phyloP scores from a whole-genome alignment of 2,797 vertebrate species.

The Apodemus agrarius region DNA sequence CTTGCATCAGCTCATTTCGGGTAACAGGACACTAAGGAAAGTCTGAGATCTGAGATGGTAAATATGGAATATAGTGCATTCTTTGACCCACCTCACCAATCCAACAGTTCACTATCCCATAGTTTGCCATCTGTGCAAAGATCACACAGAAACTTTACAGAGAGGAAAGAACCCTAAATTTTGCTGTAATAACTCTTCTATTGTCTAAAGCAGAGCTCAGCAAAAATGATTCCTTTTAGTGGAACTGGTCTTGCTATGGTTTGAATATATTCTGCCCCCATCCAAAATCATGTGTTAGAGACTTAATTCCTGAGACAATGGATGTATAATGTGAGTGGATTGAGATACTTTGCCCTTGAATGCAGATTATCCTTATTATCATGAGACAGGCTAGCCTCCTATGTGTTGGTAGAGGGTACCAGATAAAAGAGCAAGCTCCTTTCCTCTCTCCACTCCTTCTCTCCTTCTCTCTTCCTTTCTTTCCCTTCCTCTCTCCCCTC shows the following conservation, averaged over 20 bases:
- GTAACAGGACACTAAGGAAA: neutral
- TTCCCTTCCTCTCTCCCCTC: neutral
- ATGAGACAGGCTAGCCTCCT: neutral
- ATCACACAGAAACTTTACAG: neutral
- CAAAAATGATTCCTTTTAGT: neutral
- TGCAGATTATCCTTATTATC: neutral
- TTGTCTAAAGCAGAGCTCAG: neutral
- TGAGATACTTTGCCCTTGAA: accelerated
- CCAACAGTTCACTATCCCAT: no score
- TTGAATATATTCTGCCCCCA: neutral
- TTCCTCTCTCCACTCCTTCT: neutral
- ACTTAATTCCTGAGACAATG: neutral
- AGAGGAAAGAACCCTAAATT: neutral
- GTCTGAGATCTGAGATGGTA: neutral
- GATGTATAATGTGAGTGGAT: neutral
- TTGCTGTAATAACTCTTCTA: neutral
- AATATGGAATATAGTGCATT: neutral
- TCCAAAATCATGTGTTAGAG: neutral
- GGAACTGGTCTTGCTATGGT: neutral
- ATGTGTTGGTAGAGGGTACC: neutral
- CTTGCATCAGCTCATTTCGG: neutral
- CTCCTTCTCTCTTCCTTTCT: accelerated
- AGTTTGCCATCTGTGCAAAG: neutral
- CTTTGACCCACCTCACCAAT: accelerated
- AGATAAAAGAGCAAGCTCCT: neutral